These are phyloP conservation scores for Melanostoma scalare DNA, from an alignment of 2,888 invertebrate species.

Conservation along the genomic window DNA sequence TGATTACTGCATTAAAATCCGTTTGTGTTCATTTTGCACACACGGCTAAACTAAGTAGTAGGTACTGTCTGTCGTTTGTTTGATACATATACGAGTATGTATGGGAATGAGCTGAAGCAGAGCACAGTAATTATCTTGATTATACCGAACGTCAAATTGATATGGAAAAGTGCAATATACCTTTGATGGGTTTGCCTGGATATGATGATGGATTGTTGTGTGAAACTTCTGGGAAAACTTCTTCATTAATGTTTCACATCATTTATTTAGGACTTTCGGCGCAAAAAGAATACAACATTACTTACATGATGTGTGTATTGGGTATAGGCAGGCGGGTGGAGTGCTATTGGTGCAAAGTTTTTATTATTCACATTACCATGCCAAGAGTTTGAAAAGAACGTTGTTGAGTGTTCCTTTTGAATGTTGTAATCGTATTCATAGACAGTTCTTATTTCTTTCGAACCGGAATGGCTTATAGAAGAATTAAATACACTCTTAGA, in stretches of 20 bases:
- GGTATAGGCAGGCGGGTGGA: too few species aligned
- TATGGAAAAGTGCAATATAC: slow-evolving; percentile 53
- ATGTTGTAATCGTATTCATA: too few species aligned
- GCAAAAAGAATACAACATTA: neutral
- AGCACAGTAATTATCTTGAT: slow-evolving; percentile 65
- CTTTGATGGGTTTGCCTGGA: slow-evolving; percentile 23
- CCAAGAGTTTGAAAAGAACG: too few species aligned
- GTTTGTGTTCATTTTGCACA: slow-evolving; percentile 59
- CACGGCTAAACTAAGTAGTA: slow-evolving; percentile 40
- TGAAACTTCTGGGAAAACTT: slow-evolving; percentile 11
- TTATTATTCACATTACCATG: too few species aligned
- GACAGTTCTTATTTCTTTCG: too few species aligned
- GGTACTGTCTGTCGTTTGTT: slow-evolving; percentile 43
- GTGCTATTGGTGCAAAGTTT: too few species aligned
- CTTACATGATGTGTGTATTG: too few species aligned
- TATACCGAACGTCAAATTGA: slow-evolving; percentile 52
- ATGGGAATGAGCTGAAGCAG: slow-evolving; percentile 51
- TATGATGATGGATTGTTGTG: slow-evolving; percentile 22
- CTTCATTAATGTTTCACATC: slow-evolving; percentile 10
- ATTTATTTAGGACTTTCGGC: slow-evolving; percentile 9
- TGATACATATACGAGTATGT: neutral
- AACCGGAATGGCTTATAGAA: too few species aligned
- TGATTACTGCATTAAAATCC: slow-evolving; percentile 67
- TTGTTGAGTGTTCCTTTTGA: too few species aligned
- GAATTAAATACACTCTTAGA: too few species aligned